phyloP scores from a whole-genome alignment of 1,140 invertebrate genomes.

The Wasmannia auropunctata region DNA sequence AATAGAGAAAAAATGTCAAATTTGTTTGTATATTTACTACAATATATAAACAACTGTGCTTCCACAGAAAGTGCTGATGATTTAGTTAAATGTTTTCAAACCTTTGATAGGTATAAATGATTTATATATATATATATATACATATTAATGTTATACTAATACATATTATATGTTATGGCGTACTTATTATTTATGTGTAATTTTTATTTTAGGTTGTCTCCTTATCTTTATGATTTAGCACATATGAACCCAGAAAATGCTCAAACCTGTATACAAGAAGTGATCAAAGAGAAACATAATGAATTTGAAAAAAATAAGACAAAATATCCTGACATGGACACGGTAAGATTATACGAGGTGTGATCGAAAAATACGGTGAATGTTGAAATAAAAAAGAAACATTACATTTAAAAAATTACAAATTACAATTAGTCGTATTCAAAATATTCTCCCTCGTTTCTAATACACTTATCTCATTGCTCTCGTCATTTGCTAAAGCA shows the following conservation, averaged over 20 bases:
- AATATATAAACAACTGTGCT: constrained; percentile 89
- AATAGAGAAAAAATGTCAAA: constrained; percentile 92
- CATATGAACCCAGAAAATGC: constrained; percentile 89
- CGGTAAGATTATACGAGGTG: constrained; percentile 78
- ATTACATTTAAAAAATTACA: no score
- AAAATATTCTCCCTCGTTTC: no score
- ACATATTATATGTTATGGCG: no score
- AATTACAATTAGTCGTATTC: no score
- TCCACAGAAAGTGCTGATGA: constrained; percentile 83
- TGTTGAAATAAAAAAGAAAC: no score
- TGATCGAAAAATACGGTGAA: no score
- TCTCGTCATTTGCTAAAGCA: no score
- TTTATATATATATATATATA: constrained; percentile 15
- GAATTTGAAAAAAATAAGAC: constrained; percentile 88
- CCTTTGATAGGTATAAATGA: constrained; percentile 83
- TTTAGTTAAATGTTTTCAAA: constrained; percentile 86
- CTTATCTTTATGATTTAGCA: constrained; percentile 90
- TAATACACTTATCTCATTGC: no score
- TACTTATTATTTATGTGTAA: constrained; percentile 46
- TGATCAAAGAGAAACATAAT: constrained; percentile 91
- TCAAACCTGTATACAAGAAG: constrained; percentile 88
- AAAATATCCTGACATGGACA: constrained; percentile 89
- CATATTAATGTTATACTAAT: constrained; percentile 21
- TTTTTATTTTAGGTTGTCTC: constrained; percentile 85
- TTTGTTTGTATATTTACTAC: constrained; percentile 90